Evolutionary conservation across 1,140 invertebrate genomes (phyloP), one percentile per base, ranked within the genome.

Genomic region (Drosophila simulans): DNA sequence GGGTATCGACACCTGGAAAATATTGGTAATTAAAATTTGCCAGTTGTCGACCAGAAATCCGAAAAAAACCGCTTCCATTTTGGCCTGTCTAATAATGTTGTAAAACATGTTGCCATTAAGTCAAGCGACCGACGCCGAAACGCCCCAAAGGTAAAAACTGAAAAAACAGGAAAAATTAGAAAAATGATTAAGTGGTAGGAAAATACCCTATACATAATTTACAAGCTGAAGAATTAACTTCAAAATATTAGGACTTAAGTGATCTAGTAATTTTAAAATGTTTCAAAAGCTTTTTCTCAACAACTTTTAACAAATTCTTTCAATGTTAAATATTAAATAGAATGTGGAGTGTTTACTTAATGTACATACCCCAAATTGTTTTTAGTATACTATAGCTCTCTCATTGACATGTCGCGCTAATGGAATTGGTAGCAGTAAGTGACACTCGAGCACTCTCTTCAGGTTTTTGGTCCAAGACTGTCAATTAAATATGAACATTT

Each of bases 11-110:
- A 85, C 81, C 81, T 85, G 81, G 77, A 84, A 72, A 84, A 84
- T 84, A 84, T 84, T 84, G 81, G 81, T 84, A 84, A 84, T 85
- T 84, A 84, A 84, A 84, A 84, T 85, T 84, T 42, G 81, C 77
- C 81, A 78, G 75, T 80, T 70, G 57, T 64, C 49, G 65, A 53
- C 25, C 60, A 53, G 35, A 48, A 51, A 65, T 12, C 17, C 27
- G 8, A 46, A 68, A 45, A 45, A 35, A 57, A 46, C 35, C 10
- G 58, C 65, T 43, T 54, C 62, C 63, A 57, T 68, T 43, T 53
- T 11, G 65, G 58, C 57, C 77, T 85, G 81, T 85, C 81, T 86
- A 86, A 85, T 86, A 86, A 86, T 86, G 82, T 86, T 86, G 82
- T 86, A 86, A 86, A 86, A 86, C 82, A 86, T 69, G 82, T 86